phyloP scores from a whole-genome alignment of 2,797 vertebrate species.

The Prunella strophiata region DNA sequence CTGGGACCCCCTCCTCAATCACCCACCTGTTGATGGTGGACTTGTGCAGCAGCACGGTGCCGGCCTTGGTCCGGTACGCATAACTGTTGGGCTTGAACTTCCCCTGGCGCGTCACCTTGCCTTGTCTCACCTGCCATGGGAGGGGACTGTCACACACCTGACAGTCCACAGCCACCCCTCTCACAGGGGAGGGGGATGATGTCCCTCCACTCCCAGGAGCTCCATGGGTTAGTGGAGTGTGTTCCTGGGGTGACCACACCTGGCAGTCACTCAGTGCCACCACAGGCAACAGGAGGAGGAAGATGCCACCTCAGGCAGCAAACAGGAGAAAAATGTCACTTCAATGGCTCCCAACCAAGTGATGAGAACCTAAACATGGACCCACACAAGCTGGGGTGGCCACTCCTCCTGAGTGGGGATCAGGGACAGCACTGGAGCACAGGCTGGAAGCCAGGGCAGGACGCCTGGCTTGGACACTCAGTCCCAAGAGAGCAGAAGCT shows the following conservation, averaged over 20 bases:
- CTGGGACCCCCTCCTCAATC: accelerated
- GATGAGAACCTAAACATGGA: neutral
- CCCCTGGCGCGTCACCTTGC: slow-evolving; percentile 87
- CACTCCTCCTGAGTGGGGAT: accelerated
- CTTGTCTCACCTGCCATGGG: slow-evolving; percentile 85
- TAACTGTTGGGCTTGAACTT: slow-evolving; percentile 90
- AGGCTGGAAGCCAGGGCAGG: neutral
- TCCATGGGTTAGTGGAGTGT: accelerated
- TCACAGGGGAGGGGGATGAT: accelerated
- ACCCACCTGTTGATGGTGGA: slow-evolving; percentile 92
- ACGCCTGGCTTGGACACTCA: accelerated
- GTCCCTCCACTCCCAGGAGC: neutral
- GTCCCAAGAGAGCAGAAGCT: neutral
- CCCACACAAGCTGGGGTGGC: neutral
- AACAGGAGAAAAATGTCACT: neutral
- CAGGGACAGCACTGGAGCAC: neutral
- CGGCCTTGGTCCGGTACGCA: slow-evolving; percentile 81
- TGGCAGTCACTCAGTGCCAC: accelerated
- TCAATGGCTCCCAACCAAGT: neutral
- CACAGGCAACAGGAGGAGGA: neutral
- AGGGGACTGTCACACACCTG: neutral
- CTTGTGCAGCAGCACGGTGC: slow-evolving; percentile 90
- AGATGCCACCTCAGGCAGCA: neutral
- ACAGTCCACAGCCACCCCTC: neutral
- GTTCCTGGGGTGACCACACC: accelerated